Conservation (phyloP, 2,888 invertebrate species). For the Bellardia pandia region DNA sequence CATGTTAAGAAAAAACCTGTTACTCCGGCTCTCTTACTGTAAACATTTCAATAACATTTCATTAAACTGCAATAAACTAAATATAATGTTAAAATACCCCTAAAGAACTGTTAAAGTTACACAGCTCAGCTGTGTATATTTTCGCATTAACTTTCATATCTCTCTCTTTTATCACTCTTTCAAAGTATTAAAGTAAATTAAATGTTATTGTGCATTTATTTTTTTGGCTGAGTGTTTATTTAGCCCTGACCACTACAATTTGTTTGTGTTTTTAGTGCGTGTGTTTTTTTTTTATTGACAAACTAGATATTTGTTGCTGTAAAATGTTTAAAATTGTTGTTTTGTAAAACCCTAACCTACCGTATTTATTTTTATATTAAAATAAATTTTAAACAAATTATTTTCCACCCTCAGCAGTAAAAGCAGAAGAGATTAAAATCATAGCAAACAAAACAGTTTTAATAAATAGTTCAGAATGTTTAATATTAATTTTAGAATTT, state of each 20-base stretch:
- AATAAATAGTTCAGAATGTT: not conserved
- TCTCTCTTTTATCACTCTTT: not conserved
- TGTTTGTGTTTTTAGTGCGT: not conserved
- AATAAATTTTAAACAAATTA: not conserved
- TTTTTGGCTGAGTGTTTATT: conserved; percentile 10
- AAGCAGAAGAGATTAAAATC: not conserved
- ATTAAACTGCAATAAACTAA: too few relatives aligned
- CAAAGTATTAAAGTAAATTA: not conserved
- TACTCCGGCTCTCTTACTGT: too few relatives aligned
- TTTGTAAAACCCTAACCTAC: conserved; percentile 60
- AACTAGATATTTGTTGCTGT: conserved; percentile 34
- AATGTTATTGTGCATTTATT: conserved; percentile 12
- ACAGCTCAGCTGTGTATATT: conserved; percentile 42
- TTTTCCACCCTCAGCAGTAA: not conserved
- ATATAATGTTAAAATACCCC: too few relatives aligned
- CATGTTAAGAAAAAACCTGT: too few relatives aligned
- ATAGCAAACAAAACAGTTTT: not conserved
- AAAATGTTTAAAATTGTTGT: not conserved
- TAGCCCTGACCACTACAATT: conserved; percentile 35
- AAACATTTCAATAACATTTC: too few relatives aligned
- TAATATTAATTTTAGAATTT: too few relatives aligned
- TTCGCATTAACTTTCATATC: not conserved
- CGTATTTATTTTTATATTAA: conserved; percentile 1
- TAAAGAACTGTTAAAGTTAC: too few relatives aligned
- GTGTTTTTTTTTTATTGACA: conserved; percentile 24